Evolutionary conservation across 2,113 vertebrate species (phyloP).

Genomic region (Xyliphius kryptos): DNA sequence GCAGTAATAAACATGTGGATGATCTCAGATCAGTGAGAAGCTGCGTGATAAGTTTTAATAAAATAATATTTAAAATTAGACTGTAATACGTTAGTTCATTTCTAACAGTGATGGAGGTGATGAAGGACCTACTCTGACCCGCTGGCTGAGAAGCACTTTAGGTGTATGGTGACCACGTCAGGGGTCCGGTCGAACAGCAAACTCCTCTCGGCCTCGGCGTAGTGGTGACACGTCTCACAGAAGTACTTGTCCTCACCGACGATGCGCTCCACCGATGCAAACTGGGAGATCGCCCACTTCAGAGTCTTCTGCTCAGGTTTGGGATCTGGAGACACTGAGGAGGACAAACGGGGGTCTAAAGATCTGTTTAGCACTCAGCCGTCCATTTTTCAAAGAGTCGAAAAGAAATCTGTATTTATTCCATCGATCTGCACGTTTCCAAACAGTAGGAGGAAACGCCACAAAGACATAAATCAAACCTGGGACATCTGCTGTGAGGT

Average conservation of each 20-base stretch:
- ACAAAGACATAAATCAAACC: too few species aligned
- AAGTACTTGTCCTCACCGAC: conserved; percentile 97
- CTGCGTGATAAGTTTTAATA: too few species aligned
- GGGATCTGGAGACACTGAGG: conserved; percentile 90
- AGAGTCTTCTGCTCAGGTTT: conserved; percentile 89
- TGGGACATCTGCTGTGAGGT: too few species aligned
- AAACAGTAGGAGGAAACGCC: too few species aligned
- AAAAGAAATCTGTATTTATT: too few species aligned
- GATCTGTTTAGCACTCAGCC: not conserved
- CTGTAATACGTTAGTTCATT: too few species aligned
- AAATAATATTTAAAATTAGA: too few species aligned
- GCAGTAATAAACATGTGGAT: too few species aligned
- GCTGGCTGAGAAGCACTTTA: conserved; percentile 96
- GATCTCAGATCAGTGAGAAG: too few species aligned
- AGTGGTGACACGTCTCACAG: conserved; percentile 94
- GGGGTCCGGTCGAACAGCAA: conserved; percentile 96
- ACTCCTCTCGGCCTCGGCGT: conserved; percentile 93
- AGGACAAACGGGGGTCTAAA: conserved; percentile 24
- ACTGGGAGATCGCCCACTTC: conserved; percentile 93
- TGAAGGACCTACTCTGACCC: conserved; percentile 73
- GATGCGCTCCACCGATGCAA: conserved; percentile 95
- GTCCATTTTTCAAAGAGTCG: too few species aligned
- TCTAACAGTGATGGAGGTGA: not conserved
- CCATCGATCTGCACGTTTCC: too few species aligned
- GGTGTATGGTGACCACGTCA: conserved; percentile 91